Percentiles rank a stretch among this genome's conserved stretches.
Evolutionary conservation across 37 sponge, comb jelly and placozoan genomes (phyloP).

Genomic region (Halisarca cf. caerulea): DNA sequence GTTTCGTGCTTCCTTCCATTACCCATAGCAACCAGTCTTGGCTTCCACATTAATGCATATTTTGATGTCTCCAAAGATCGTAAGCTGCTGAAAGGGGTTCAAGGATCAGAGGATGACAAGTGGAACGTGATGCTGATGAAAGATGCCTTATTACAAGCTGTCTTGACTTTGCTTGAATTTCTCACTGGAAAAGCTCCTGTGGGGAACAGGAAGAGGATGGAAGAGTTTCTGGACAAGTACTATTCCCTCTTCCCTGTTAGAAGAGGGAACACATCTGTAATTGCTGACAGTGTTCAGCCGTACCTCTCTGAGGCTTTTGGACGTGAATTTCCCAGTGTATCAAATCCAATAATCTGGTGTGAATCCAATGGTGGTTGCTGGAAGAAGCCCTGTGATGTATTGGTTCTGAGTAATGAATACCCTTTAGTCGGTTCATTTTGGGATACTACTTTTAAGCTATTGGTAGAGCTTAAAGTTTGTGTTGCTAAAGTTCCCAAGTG

Average conservation of each 20-base stretch:
- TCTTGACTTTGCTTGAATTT: slow-evolving; percentile 16
- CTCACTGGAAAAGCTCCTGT: slow-evolving; percentile 25
- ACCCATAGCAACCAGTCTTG: slow-evolving; percentile 35
- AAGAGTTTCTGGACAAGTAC: slow-evolving; percentile 29
- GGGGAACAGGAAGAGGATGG: not conserved
- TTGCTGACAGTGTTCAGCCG: not conserved
- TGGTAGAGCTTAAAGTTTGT: not conserved
- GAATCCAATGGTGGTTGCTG: slow-evolving; percentile 42
- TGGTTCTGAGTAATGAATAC: slow-evolving; percentile 7
- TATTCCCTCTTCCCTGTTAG: slow-evolving; percentile 47
- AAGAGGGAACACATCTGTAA: no score
- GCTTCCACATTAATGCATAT: slow-evolving; percentile 55
- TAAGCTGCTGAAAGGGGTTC: slow-evolving; percentile 16
- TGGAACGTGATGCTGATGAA: slow-evolving; percentile 58
- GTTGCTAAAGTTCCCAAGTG: not conserved
- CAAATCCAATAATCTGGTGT: not conserved
- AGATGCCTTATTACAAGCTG: slow-evolving; percentile 41
- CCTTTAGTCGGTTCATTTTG: not conserved
- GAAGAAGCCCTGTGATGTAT: slow-evolving; percentile 35
- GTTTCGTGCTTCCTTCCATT: slow-evolving; percentile 69
- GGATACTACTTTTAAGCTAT: not conserved
- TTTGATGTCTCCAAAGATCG: slow-evolving; percentile 65
- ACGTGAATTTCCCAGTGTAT: not conserved
- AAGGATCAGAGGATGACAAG: not conserved
- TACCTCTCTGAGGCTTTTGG: not conserved